A percentile compares a stretch with the other conserved stretches of the same genome.
Evolutionary conservation across 2,113 vertebrate genomes (phyloP).

Genomic region (Corydoras maculifer): DNA sequence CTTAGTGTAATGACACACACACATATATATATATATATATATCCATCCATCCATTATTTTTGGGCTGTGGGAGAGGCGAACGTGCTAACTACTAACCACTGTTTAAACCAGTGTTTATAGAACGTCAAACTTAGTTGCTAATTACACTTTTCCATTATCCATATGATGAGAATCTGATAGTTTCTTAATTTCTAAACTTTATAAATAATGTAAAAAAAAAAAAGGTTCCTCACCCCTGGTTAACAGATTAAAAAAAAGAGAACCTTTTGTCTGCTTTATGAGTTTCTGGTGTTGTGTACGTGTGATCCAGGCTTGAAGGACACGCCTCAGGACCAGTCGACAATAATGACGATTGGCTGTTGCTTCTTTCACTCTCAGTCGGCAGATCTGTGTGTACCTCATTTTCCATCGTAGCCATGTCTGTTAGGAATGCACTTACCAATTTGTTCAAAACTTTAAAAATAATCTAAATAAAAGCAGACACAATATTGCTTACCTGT

Average conservation of each 20-base stretch:
- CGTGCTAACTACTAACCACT: too few species aligned
- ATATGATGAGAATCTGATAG: too few species aligned
- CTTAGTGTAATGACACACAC: too few species aligned
- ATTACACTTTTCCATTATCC: too few species aligned
- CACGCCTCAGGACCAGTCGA: constrained; percentile 50
- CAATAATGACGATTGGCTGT: constrained; percentile 57
- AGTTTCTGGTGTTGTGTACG: constrained; percentile 54
- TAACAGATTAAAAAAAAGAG: constrained; percentile 2
- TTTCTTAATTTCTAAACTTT: too few species aligned
- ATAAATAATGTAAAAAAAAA: too few species aligned
- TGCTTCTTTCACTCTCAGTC: constrained; percentile 53
- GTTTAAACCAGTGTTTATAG: too few species aligned
- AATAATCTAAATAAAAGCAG: background rate
- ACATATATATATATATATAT: too few species aligned
- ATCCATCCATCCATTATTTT: too few species aligned
- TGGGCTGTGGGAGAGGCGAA: too few species aligned
- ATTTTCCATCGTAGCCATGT: constrained; percentile 74
- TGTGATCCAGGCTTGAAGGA: constrained; percentile 62
- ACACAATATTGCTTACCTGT: constrained; percentile 61
- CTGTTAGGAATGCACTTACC: constrained; percentile 56
- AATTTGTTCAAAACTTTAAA: background rate
- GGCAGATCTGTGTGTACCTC: constrained; percentile 44
- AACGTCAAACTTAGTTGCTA: too few species aligned
- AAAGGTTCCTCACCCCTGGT: too few species aligned
- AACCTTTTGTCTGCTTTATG: constrained; percentile 66